Evolutionary conservation across 2,797 vertebrate genomes (phyloP), one percentile per base, ranked within the genome.

Genomic region (Serranus cabrilla): DNA sequence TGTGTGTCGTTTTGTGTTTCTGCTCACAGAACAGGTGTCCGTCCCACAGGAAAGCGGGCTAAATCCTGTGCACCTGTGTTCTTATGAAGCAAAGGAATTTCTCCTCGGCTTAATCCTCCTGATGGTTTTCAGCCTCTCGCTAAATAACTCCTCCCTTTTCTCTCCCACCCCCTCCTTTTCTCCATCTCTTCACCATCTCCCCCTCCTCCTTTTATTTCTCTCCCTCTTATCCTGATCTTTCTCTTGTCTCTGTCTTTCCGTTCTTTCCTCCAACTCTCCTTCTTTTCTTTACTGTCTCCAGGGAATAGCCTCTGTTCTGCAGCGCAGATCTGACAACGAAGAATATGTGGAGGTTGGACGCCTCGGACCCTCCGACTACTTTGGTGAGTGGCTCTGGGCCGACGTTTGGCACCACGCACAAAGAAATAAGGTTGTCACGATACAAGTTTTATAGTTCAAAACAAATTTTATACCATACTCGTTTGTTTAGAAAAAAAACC

Each of bases 331-430:
- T 9, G 97, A 97, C 81, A 97, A 96, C 0, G 98, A 99, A 89
- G 98, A 99, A 83, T 99, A 99, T 0, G 94, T 99, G 0, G 98
- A 99, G 76, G 98, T 99, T 1, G 98, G 98, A 42, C 96, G 98
- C 39, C 96, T 99, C 0, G 97, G 97, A 62, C 98, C 97, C 7
- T 99, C 98, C 0, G 98, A 99, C 93, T 99, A 99, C 92, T 99
- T 99, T 56, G 98, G 98, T 99, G 91, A 96, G 97, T 87, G 69
- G 39, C 11, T 59, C 2, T n/a, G 1, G 40, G 47, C 47, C 8
- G 0, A 39, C 21, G 2, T 43, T 71, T 66, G 39, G 7, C 67
- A 34, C 0, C 20, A n/a, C 23, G 12, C 39, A 40, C 39, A 40
- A 34, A 34, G 11, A 34, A 34, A 34, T 34, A 34, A 7, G 34